Base-by-base conservation (phyloP, 1,140 invertebrate genomes). In the Arion vulgaris region DNA sequence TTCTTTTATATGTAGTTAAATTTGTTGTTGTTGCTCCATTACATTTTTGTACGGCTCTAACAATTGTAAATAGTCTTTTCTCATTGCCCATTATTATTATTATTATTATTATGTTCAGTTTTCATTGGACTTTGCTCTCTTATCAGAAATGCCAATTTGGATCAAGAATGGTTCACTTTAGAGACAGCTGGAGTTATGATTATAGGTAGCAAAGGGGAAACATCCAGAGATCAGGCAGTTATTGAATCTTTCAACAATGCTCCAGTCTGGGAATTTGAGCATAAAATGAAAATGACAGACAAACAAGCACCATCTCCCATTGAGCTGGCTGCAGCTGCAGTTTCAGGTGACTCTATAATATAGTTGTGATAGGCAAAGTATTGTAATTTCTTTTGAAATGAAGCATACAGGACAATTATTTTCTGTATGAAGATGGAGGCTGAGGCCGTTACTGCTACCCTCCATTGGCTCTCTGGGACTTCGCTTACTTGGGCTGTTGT, bases 121-220 rank as follows among this genome's bases (percentile, higher is more conserved):
- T n/a, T n/a, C n/a, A n/a, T 45, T 45, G 41, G 2, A 23, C 36
- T 39, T 2, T 72, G 4, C 28, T 36, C 26, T 84, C 23, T 80
- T 85, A 84, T 17, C 82, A 92, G 91, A 66, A 91, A 88, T 19
- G 86, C 88, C 45, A 90, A 89, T 84, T 71, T 91, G 49, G 90
- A 91, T 78, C 88, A 87, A 23, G 91, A 92, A 82, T 92, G 91
- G 91, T 91, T 92, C 83, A 88, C 89, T 9, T 88, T 91, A 86
- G 91, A 92, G 83, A 91, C 90, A 45, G 87, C 90, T 71, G 90
- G 91, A 57, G 90, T 90, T 19, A 72, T 92, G 62, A 83, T 92
- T 34, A 88, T 91, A 32, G 89, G 88, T n/a, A 89, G 90, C 89
- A 88, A 89, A n/a, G 90, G 90, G n/a, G 90, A 89, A 28, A 88